These are phyloP conservation scores for Chaetogeoica ovagalla DNA, from an alignment of 2,888 invertebrate genomes.

Conservation along the genomic window DNA sequence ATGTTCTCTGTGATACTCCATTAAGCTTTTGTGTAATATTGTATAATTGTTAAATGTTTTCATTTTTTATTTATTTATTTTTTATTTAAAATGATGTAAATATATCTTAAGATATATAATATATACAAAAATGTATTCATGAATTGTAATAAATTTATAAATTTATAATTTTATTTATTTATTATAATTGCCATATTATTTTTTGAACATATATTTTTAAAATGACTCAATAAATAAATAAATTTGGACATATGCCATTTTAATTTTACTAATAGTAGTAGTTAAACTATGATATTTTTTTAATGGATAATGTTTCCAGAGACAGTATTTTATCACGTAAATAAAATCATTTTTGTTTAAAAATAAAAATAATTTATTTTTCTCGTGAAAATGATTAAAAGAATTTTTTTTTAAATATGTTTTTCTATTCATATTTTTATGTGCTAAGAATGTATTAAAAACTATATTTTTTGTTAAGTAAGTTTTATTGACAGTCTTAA, in stretches of 20 bases:
- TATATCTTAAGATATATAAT: slow-evolving; percentile 5
- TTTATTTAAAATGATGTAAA: slow-evolving; percentile 13
- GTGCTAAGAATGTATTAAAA: slow-evolving; percentile 31
- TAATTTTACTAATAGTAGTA: not conserved
- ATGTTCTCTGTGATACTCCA: slow-evolving; percentile 50
- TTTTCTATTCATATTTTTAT: slow-evolving; percentile 18
- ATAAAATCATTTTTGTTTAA: not conserved
- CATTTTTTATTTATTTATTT: slow-evolving; percentile 32
- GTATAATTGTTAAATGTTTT: slow-evolving; percentile 34
- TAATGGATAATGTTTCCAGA: not conserved
- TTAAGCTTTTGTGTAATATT: slow-evolving; percentile 31
- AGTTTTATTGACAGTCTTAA: slow-evolving; percentile 46
- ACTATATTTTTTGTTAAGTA: slow-evolving; percentile 37
- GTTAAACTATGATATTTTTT: not conserved
- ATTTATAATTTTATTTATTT: slow-evolving; percentile 10
- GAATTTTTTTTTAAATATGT: not conserved
- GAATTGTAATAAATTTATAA: slow-evolving; percentile 7
- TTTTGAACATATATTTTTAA: not conserved
- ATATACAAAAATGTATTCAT: slow-evolving; percentile 10
- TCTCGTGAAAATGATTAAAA: not conserved
- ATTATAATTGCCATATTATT: not conserved
- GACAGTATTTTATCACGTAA: not conserved
- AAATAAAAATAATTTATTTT: not conserved
- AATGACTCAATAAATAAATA: not conserved
- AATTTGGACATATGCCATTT: not conserved